Evolutionary conservation across 2,797 vertebrate species (phyloP), one percentile per base, ranked within the genome.

Genomic region (Austrolebias charrua): DNA sequence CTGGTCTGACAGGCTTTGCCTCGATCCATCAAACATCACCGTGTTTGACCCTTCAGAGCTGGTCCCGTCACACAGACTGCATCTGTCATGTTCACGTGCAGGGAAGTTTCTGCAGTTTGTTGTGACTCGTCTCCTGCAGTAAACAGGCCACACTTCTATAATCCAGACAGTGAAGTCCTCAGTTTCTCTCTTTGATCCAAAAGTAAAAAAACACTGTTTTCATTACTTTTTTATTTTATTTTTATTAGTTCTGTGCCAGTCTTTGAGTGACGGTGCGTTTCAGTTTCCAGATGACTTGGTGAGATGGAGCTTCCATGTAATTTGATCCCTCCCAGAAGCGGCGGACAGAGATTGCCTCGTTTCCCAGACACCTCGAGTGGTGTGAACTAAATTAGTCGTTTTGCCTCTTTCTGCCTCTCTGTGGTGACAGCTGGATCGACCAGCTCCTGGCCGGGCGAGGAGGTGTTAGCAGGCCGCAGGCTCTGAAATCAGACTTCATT

Each of bases 401-500:
- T 46, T 46, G n/a, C 46, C 68, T 66, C 60, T 54, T 53, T 52
- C 16, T 58, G 67, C 47, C 56, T 60, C 66, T 62, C 69, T 31
- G 38, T 6, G 71, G 55, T 62, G 78, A 75, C 72, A 71, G 80
- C 55, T 33, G 67, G 76, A 86, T 71, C 69, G 77, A 50, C 71
- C 55, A 8, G 33, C 42, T 76, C 54, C 57, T 58, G 59, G 53
- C 45, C 54, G 24, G 33, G 57, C 55, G 50, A 54, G 69, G 69
- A 79, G 79, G 80, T 75, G 80, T 77, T 68, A 71, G 67, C 51
- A 51, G 70, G 72, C 80, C 61, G 7, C 2, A 74, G 82, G 73
- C 74, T 71, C 52, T 63, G 71, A 82, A 84, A 86, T 87, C 84
- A 80, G 63, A 77, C 75, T 59, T 60, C 50, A 73, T 72, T 76